Conservation (phyloP, 2,113 vertebrate genomes). For the Scomber colias region DNA sequence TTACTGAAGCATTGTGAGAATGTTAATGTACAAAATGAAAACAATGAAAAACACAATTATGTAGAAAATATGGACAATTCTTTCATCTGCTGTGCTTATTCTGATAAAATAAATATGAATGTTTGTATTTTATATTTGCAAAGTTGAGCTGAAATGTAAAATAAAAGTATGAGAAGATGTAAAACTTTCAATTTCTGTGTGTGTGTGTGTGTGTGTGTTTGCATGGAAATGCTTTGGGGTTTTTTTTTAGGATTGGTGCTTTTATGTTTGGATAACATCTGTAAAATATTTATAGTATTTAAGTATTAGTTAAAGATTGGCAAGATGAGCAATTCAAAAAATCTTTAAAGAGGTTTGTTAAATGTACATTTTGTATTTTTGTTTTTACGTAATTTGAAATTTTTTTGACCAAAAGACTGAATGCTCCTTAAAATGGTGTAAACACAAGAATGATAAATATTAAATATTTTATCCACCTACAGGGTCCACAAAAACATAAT, state of each 20-base stretch:
- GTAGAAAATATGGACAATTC: background rate
- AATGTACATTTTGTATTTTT: too few relatives aligned
- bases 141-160: slow-evolving; percentile 47
- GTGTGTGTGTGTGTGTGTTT: background rate
- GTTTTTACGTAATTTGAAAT: too few relatives aligned
- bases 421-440: too few relatives aligned
- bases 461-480: too few relatives aligned
- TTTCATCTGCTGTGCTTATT: slow-evolving; percentile 41
- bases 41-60: too few relatives aligned
- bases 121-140: slow-evolving; percentile 66
- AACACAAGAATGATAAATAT: too few relatives aligned
- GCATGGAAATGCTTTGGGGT: too few relatives aligned
- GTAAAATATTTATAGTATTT: background rate
- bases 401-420: too few relatives aligned
- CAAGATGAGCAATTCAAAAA: too few relatives aligned
- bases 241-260: background rate
- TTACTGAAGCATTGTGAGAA: slow-evolving; percentile 1
- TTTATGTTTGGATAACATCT: background rate
- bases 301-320: too few relatives aligned
- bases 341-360: too few relatives aligned
- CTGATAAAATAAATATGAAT: slow-evolving; percentile 36
- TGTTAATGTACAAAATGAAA: slow-evolving; percentile 1
- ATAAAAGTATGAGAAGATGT: slow-evolving; percentile 30
- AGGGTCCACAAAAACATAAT: too few relatives aligned
- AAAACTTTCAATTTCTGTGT: background rate